A percentile compares a stretch with the other conserved stretches of the same genome.
phyloP scores from a whole-genome alignment of 2,888 invertebrate species.

The Ceraclea dissimilis region DNA sequence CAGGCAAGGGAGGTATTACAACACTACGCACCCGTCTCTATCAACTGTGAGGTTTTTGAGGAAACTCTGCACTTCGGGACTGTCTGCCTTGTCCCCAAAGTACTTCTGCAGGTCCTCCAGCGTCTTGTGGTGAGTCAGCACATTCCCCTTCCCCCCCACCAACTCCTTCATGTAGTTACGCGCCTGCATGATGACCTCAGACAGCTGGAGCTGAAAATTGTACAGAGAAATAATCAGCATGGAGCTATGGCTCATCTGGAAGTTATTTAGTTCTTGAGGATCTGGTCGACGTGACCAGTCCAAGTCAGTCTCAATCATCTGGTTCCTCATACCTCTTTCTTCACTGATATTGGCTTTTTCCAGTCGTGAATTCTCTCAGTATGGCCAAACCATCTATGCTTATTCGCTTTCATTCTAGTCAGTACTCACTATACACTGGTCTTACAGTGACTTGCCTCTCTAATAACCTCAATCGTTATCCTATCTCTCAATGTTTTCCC shows the following conservation, averaged over 20 bases:
- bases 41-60: slow-evolving; percentile 87
- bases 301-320: no score
- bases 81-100: slow-evolving; percentile 67
- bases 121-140: slow-evolving; percentile 78
- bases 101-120: slow-evolving; percentile 81
- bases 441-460: no score
- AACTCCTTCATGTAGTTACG: slow-evolving; percentile 91
- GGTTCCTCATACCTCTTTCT: no score
- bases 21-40: slow-evolving; percentile 72
- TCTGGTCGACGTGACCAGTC: no score
- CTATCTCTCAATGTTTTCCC: no score
- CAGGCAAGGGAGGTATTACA: no score
- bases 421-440: no score
- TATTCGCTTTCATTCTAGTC: no score
- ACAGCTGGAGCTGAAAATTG: slow-evolving; percentile 80
- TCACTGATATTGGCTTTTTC: no score
- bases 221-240: slow-evolving; percentile 6
- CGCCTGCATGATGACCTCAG: slow-evolving; percentile 94
- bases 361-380: no score
- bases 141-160: slow-evolving; percentile 80
- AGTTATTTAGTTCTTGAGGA: not conserved
- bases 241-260: not conserved
- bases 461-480: no score
- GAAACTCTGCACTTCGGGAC: slow-evolving; percentile 79
- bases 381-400: no score